Evolutionary conservation across 35 echinoderm and acorn worm genomes (phyloP), one percentile per base, ranked within the genome.

Genomic region (Apostichopus japonicus): DNA sequence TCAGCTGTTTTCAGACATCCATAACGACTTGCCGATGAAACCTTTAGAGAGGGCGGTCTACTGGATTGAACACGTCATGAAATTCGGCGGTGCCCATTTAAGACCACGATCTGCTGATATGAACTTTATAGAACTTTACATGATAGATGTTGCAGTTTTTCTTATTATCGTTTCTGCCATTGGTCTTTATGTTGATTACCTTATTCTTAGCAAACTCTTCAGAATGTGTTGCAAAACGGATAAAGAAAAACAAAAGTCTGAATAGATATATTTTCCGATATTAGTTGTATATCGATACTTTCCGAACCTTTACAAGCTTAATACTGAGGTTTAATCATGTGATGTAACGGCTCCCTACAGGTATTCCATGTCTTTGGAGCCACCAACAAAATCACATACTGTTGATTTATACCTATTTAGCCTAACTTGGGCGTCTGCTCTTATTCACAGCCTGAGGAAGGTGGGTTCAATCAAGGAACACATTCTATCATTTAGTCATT

Each of bases 11-110:
- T 92, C 94, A 10, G 54, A 59, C 23, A 88, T 95, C n/a, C 72
- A 93, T 25, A 87, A 90, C 54, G 94, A 90, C 44, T 53, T 78
- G 17, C 94, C 94, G 17, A 57, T 84, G 56, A 82, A 19, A n/a
- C 81, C 94, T 7, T 10, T 77, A 19, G 91, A 93, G 54, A 78
- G 91, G 52, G 94, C 94, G 2, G 94, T 92, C 10, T 95, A 73
- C 17, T 95, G 94, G 94, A 95, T 95, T 62, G 94, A 95, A 56
- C 94, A 95, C 55, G 94, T 95, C 21, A 55, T 95, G 7, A 95
- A 95, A 55, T 90, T 83, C 16, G 90, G 94, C n/a, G 91, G 91
- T 19, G 90, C 67, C 21, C 91, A 95, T 75, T 77, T 95, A 7
- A 61, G 94, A 24, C 65, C 90, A 7, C 70, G 54, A 33, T 75